Conservation (phyloP, 2,888 invertebrate species). For the Trichopoda pennipes region DNA sequence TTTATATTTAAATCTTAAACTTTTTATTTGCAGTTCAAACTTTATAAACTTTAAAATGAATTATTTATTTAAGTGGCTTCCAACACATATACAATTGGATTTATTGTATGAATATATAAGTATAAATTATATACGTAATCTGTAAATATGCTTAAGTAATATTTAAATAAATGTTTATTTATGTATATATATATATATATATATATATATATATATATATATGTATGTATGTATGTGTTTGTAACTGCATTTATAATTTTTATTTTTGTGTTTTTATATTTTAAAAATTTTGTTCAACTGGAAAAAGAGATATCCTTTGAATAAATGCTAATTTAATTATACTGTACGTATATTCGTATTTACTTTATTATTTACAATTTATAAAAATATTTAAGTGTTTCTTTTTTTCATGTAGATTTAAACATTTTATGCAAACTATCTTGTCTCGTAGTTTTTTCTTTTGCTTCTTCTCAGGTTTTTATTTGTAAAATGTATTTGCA, state of each 20-base stretch:
- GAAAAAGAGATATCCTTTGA: constrained; percentile 4
- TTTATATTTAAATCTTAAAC: constrained; percentile 43
- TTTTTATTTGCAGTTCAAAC: constrained; percentile 48
- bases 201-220: too few species aligned
- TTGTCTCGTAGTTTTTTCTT: too few species aligned
- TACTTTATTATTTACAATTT: too few species aligned
- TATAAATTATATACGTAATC: background rate
- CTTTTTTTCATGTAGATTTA: too few species aligned
- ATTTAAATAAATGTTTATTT: constrained; percentile 17
- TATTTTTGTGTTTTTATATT: background rate
- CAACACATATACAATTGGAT: background rate
- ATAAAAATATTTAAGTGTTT: too few species aligned
- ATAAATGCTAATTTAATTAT: constrained; percentile 7
- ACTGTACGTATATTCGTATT: too few species aligned
- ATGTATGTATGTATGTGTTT: background rate
- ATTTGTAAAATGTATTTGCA: too few species aligned
- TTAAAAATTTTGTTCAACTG: constrained; percentile 21
- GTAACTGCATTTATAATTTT: constrained; percentile 17
- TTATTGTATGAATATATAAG: background rate
- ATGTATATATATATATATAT: too few species aligned
- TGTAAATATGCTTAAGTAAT: constrained; percentile 5
- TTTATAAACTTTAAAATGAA: constrained; percentile 41
- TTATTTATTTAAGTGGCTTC: constrained; percentile 23
- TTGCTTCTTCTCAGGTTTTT: too few species aligned
- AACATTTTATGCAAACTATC: too few species aligned